Conservation (phyloP, 2,888 invertebrate species). For the Lymantria dispar region DNA sequence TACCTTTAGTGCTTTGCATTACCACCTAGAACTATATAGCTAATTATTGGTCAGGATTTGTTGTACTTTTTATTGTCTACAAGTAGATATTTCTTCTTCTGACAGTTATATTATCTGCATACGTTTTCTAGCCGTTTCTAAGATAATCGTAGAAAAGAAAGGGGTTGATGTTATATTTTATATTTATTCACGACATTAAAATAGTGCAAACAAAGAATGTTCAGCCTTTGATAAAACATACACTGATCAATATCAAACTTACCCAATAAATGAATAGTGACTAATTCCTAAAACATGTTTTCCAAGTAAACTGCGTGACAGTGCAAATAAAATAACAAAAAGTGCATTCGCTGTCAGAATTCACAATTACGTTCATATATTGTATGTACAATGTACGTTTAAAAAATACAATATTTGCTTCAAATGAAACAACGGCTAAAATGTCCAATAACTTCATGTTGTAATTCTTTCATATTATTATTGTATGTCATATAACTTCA, state of each 20-base stretch:
- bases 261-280: slow-evolving; percentile 40
- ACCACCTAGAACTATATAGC: too few relatives aligned
- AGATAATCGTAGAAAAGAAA: too few relatives aligned
- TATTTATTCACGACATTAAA: too few relatives aligned
- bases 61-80: too few relatives aligned
- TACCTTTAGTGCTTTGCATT: too few relatives aligned
- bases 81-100: too few relatives aligned
- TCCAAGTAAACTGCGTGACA: slow-evolving; percentile 71
- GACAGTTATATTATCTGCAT: too few relatives aligned
- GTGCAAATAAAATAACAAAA: slow-evolving; percentile 70
- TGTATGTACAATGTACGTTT: slow-evolving; percentile 36
- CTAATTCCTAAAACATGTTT: slow-evolving; percentile 70
- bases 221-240: slow-evolving; percentile 15
- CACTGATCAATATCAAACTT: slow-evolving; percentile 46
- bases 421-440: slow-evolving; percentile 65
- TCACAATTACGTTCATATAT: slow-evolving; percentile 48
- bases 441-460: slow-evolving; percentile 59
- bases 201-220: too few relatives aligned
- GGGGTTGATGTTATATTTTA: too few relatives aligned
- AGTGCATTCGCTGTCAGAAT: slow-evolving; percentile 57
- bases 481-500: too few relatives aligned
- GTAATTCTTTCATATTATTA: not conserved
- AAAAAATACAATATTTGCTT: slow-evolving; percentile 64
- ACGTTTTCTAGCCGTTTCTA: too few relatives aligned
- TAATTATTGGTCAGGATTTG: too few relatives aligned